Conservation (phyloP, 2,888 invertebrate species). For the Trissoscelio sp. region DNA sequence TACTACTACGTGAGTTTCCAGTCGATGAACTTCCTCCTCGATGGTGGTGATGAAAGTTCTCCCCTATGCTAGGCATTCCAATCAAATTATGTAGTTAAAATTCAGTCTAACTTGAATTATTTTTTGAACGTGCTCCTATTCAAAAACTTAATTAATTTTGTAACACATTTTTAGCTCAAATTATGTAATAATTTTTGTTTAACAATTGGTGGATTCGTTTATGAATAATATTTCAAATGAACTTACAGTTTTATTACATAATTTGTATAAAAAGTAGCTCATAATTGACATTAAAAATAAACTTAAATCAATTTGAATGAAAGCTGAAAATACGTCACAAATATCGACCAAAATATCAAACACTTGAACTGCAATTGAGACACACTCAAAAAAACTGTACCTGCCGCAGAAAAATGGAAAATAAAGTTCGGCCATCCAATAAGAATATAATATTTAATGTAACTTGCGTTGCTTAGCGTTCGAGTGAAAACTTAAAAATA, state of each 20-base stretch:
- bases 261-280: too few relatives aligned
- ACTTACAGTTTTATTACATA: too few relatives aligned
- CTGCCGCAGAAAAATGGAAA: not conserved
- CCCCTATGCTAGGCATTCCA: constrained; percentile 13
- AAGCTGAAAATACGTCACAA: too few relatives aligned
- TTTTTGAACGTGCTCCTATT: not conserved
- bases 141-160: too few relatives aligned
- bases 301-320: too few relatives aligned
- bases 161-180: too few relatives aligned
- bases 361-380: too few relatives aligned
- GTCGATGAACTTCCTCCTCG: constrained; percentile 80
- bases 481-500: constrained; percentile 22
- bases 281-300: too few relatives aligned
- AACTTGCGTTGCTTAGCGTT: not conserved
- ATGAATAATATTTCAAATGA: too few relatives aligned
- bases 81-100: constrained; percentile 9
- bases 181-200: too few relatives aligned
- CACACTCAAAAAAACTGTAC: not conserved
- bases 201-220: too few relatives aligned
- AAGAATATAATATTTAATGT: not conserved
- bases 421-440: constrained; percentile 3
- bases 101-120: not conserved
- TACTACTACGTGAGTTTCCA: constrained; percentile 79
- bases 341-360: too few relatives aligned
- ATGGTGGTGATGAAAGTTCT: constrained; percentile 69